Base-by-base conservation (phyloP, 1,140 invertebrate species). In the Protaetia brevitarsis region DNA sequence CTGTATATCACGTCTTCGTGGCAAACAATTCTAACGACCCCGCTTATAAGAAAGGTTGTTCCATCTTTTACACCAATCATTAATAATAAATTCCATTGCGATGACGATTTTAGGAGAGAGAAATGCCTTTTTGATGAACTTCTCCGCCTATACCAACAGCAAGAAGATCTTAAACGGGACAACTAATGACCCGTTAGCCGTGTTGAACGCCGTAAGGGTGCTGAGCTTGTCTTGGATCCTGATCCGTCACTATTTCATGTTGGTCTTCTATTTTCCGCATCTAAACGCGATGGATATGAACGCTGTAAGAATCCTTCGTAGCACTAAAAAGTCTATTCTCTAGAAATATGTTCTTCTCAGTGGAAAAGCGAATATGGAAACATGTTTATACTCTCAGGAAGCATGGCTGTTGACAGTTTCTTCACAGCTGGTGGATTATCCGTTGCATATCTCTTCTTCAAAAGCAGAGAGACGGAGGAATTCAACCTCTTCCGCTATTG, bases 181-280 rank as follows among this genome's bases (percentile, higher is more conserved):
- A 1, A 69, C 64, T 7, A 57, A 73, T 11, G 72, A 71, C 1
- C 68, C 70, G 5, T 65, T 85, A 5, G 73, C 77, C 23, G 84
- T 82, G 66, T 37, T 87, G 29, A 81, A 84, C 62, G 85, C 86
- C 0, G 72, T 87, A 21, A 81, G 85, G 60, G 80, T 83, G n/a
- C 72, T 89, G n/a, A 84, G 84, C 57, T 86, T 89, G 79, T 75
- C 82, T 19, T 89, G 88, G 88, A 82, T 90, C n/a, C 80, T 89
- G 7, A 70, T 88, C 2, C 86, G 86, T 0, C 88, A 90, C 62
- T 71, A 78, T 7, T 82, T 64, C 26, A 10, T 71, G 11, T 11
- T 70, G 6, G 69, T 65, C 26, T 27, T 61, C 27, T 61, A 71
- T 19, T 30, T 65, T 23, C 64, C 69, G 16, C 67, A 66, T 27